phyloP scores from a whole-genome alignment of 2,888 invertebrate species.

The Abrostola tripartita region DNA sequence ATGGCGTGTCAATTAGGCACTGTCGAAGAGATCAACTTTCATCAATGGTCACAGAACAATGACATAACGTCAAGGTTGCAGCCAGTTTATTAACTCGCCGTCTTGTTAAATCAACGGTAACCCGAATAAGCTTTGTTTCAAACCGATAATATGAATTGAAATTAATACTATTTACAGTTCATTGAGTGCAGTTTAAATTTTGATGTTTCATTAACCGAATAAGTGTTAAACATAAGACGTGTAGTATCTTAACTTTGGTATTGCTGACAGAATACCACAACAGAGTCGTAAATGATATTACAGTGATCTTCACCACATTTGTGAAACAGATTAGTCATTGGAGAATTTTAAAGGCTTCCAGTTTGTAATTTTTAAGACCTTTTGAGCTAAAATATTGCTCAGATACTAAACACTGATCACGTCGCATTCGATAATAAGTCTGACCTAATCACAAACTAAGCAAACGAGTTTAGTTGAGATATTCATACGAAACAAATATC shows the following conservation, averaged over 20 bases:
- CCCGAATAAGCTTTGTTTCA: constrained; percentile 12
- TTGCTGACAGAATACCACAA: no score
- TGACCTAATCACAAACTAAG: no score
- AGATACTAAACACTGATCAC: no score
- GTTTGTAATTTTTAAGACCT: no score
- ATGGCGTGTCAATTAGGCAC: background rate
- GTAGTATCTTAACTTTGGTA: no score
- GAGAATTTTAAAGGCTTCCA: no score
- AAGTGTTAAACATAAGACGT: background rate
- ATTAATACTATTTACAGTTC: constrained; percentile 7
- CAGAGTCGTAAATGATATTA: no score
- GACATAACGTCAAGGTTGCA: constrained; percentile 7
- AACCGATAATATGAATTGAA: constrained; percentile 11
- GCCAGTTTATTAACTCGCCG: constrained; percentile 9
- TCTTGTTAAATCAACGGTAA: constrained; percentile 13
- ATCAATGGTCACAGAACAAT: constrained; percentile 26
- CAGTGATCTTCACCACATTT: no score
- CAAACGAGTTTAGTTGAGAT: background rate
- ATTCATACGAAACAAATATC: background rate
- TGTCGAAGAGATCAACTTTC: constrained; percentile 16
- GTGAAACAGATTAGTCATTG: no score
- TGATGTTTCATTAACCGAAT: background rate
- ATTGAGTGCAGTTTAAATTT: background rate
- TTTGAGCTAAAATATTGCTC: no score
- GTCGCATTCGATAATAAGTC: no score